Evolutionary conservation across 2,888 invertebrate species (phyloP).

Genomic region (Pristionchus fissidentatus): DNA sequence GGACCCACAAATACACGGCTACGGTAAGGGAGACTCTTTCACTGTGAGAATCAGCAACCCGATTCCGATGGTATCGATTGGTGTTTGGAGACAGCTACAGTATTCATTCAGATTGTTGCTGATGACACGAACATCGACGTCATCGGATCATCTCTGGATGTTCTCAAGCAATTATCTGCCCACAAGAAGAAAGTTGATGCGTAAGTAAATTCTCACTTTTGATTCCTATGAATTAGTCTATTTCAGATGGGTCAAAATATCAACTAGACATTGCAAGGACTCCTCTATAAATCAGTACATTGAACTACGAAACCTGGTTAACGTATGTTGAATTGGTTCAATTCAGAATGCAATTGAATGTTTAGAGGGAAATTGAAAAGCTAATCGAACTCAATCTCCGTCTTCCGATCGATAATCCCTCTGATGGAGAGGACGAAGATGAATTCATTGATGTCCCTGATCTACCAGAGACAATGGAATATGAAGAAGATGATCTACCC

Average conservation of each 20-base stretch:
- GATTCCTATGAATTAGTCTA: not conserved
- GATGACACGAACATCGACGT: conserved; percentile 40
- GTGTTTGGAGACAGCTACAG: not conserved
- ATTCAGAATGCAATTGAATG: not conserved
- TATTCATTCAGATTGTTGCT: not conserved
- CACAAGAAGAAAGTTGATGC: conserved; percentile 33
- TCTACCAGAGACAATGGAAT: not conserved
- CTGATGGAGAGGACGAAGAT: conserved; percentile 49
- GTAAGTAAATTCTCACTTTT: not conserved
- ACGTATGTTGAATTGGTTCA: not conserved
- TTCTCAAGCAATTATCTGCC: not conserved
- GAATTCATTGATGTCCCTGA: conserved; percentile 40
- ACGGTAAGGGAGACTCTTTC: conserved; percentile 26
- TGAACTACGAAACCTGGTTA: not conserved
- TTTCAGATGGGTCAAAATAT: conserved; percentile 10
- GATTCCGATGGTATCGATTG: not conserved
- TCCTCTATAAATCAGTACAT: not conserved
- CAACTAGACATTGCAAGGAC: not conserved
- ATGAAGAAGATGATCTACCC: not conserved
- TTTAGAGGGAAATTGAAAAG: conserved; percentile 33
- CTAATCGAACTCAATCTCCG: not conserved
- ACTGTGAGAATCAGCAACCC: conserved; percentile 7
- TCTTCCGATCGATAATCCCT: conserved; percentile 34
- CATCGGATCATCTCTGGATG: conserved; percentile 23
- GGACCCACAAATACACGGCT: conserved; percentile 45